Evolutionary conservation across 2,888 invertebrate species (phyloP).

Genomic region (Sabatieria punctata): DNA sequence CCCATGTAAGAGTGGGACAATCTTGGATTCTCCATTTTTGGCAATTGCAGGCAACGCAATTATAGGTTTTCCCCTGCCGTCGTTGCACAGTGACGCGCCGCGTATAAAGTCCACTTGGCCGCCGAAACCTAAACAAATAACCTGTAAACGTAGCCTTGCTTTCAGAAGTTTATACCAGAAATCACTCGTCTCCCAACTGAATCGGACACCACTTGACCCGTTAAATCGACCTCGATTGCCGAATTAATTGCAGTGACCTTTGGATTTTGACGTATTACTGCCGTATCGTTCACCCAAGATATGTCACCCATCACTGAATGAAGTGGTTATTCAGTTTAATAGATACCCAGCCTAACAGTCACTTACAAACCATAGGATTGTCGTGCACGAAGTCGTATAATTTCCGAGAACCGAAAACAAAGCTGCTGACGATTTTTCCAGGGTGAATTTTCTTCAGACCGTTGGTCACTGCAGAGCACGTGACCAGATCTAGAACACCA

Average conservation of each 20-base stretch:
- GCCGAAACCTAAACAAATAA: slow-evolving; percentile 50
- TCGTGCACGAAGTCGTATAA: slow-evolving; percentile 82
- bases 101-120: slow-evolving; percentile 84
- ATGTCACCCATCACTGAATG: slow-evolving; percentile 65
- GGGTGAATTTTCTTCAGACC: slow-evolving; percentile 59
- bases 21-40: slow-evolving; percentile 60
- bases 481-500: slow-evolving; percentile 72
- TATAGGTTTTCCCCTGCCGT: slow-evolving; percentile 72
- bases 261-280: slow-evolving; percentile 60
- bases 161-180: too few species aligned
- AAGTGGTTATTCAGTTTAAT: slow-evolving; percentile 5
- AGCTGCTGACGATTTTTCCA: slow-evolving; percentile 78
- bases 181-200: slow-evolving; percentile 61
- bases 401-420: slow-evolving; percentile 67
- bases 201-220: slow-evolving; percentile 75
- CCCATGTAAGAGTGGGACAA: slow-evolving; percentile 56
- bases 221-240: slow-evolving; percentile 75
- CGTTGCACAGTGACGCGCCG: slow-evolving; percentile 64
- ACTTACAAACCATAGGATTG: slow-evolving; percentile 69
- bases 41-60: slow-evolving; percentile 67
- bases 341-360: slow-evolving; percentile 1
- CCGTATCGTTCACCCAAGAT: slow-evolving; percentile 70
- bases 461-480: slow-evolving; percentile 71
- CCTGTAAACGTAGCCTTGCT: not conserved
- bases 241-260: slow-evolving; percentile 87